Evolutionary conservation across 1,140 invertebrate genomes (phyloP).

Genomic region (Bombus confusus): DNA sequence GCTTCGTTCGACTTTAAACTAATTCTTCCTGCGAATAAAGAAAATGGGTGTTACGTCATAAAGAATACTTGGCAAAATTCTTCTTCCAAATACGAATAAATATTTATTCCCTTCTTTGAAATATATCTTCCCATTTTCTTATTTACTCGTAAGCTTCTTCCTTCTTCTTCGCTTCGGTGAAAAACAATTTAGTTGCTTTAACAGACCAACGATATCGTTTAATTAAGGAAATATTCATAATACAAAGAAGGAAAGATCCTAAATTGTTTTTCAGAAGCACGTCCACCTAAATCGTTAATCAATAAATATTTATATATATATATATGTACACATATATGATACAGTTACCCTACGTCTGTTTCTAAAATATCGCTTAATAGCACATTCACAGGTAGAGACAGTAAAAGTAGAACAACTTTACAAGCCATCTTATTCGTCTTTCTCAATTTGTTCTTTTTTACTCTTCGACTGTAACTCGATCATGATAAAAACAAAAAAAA

Average conservation of each 20-base stretch:
- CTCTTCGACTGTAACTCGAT: background rate
- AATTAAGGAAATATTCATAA: background rate
- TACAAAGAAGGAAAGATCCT: background rate
- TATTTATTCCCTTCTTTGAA: background rate
- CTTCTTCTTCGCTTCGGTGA: background rate
- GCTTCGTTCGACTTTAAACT: slow-evolving; percentile 70
- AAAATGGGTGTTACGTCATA: background rate
- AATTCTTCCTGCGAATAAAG: slow-evolving; percentile 11
- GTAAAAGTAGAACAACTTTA: slow-evolving; percentile 44
- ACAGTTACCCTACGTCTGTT: slow-evolving; percentile 59
- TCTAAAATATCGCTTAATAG: slow-evolving; percentile 55
- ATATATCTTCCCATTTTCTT: slow-evolving; percentile 14
- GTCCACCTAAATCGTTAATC: slow-evolving; percentile 37
- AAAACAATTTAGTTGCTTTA: slow-evolving; percentile 22
- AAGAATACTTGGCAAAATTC: slow-evolving; percentile 1
- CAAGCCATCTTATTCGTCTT: slow-evolving; percentile 29
- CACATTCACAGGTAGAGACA: slow-evolving; percentile 60
- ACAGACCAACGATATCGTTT: background rate
- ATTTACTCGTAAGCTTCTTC: background rate
- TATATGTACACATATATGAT: slow-evolving; percentile 59
- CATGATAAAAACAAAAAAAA: background rate
- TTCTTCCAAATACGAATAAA: background rate
- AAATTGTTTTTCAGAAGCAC: slow-evolving; percentile 38
- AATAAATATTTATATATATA: slow-evolving; percentile 40
- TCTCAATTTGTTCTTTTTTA: background rate